phyloP scores from a whole-genome alignment of 2,888 invertebrate species.

The Nemoura dubitans region DNA sequence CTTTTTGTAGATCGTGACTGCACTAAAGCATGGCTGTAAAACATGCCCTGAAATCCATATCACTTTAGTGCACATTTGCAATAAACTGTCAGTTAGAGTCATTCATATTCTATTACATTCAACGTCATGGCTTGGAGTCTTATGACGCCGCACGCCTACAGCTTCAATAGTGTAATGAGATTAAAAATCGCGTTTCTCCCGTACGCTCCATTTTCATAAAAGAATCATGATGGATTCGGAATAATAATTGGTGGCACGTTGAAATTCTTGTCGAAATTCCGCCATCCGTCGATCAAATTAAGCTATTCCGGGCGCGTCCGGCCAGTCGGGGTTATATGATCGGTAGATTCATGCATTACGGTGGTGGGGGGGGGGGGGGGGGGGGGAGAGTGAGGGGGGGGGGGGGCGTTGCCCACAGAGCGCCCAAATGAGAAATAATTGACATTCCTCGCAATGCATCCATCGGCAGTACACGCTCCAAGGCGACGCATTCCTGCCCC shows the following conservation, averaged over 20 bases:
- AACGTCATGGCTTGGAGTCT: too few species aligned
- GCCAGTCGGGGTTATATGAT: neutral
- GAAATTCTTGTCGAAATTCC: neutral
- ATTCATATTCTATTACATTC: too few species aligned
- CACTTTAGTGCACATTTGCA: too few species aligned
- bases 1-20: neutral
- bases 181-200: too few species aligned
- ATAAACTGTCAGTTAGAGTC: too few species aligned
- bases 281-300: neutral
- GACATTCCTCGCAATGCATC: conserved; percentile 30
- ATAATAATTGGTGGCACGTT: neutral
- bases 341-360: neutral
- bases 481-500: neutral
- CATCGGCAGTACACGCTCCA: neutral
- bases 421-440: conserved; percentile 40
- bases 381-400: too few species aligned
- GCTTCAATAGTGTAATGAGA: too few species aligned
- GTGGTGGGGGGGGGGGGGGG: neutral
- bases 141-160: too few species aligned
- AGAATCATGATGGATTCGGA: neutral
- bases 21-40: too few species aligned
- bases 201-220: too few species aligned
- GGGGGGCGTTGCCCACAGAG: neutral
- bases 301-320: neutral
- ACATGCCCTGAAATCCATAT: too few species aligned